Evolutionary conservation across 2,797 vertebrate species (phyloP).

Genomic region (Characodon lateralis): DNA sequence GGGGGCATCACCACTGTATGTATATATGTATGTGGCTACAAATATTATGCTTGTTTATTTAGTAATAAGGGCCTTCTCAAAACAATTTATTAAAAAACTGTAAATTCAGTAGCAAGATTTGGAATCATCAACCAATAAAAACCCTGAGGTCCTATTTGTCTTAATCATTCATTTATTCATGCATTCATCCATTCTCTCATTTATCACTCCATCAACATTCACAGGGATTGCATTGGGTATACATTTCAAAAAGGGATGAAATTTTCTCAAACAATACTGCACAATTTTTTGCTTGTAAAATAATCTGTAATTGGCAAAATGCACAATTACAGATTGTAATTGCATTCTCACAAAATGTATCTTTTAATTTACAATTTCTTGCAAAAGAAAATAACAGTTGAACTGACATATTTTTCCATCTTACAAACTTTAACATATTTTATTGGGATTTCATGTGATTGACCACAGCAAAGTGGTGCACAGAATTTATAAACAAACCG

Average conservation of each 20-base stretch:
- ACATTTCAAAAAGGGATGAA: too few species aligned
- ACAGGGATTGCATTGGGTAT: background rate
- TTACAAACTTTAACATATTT: too few species aligned
- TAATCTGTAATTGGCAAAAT: background rate
- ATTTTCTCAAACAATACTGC: background rate
- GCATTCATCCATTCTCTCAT: slow-evolving; percentile 9
- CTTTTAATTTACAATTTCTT: background rate
- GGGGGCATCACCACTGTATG: slow-evolving; percentile 87
- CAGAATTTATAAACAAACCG: background rate
- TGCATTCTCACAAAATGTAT: background rate
- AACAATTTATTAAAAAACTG: slow-evolving; percentile 17
- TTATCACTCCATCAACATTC: slow-evolving; percentile 27
- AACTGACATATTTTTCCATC: background rate
- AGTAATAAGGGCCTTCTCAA: slow-evolving; percentile 48
- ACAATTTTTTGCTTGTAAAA: too few species aligned
- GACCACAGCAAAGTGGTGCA: background rate
- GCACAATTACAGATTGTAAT: background rate
- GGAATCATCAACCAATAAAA: slow-evolving; percentile 46
- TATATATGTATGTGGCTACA: slow-evolving; percentile 84
- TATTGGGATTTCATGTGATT: background rate
- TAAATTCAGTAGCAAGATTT: slow-evolving; percentile 36
- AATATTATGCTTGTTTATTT: slow-evolving; percentile 66
- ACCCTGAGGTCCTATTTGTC: slow-evolving; percentile 60
- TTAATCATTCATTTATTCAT: slow-evolving; percentile 41
- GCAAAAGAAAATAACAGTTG: background rate